A percentile compares a stretch with the other conserved stretches of the same genome.
phyloP scores from a whole-genome alignment of 2,113 vertebrate species.

The Hassar affinis region DNA sequence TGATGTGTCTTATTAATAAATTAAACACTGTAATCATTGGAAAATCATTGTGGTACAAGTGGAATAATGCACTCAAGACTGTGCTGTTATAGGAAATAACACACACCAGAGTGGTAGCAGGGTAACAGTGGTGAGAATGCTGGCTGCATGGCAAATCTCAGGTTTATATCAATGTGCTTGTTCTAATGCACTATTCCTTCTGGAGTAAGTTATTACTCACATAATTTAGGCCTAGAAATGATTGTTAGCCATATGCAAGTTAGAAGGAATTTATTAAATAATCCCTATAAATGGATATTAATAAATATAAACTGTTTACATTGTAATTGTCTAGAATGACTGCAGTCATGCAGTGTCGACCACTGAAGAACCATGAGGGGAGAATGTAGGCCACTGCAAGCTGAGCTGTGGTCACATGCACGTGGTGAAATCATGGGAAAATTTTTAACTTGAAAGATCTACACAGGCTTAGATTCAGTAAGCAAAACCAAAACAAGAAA shows the following conservation, averaged over 20 bases:
- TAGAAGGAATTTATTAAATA: neutral
- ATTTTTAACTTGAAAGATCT: neutral
- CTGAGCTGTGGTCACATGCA: constrained; percentile 7
- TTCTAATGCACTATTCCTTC: neutral
- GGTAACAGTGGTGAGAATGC: neutral
- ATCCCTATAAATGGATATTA: neutral
- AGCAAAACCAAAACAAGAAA: neutral
- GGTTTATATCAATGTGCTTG: neutral
- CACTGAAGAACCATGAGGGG: neutral
- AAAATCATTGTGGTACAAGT: neutral
- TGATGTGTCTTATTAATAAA: neutral
- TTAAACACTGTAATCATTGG: neutral
- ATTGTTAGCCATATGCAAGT: neutral
- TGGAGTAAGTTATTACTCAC: neutral
- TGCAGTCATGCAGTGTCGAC: neutral
- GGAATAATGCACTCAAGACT: neutral
- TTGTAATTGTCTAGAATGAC: neutral
- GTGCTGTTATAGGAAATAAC: neutral
- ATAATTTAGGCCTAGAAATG: neutral
- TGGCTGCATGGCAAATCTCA: neutral
- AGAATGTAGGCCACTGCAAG: constrained; percentile 15
- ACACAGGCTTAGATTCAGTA: neutral
- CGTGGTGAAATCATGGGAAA: neutral
- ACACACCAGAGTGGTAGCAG: neutral
- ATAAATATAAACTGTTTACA: neutral